Evolutionary conservation across 2,797 vertebrate species (phyloP).

Genomic region (Heliangelus exortis): DNA sequence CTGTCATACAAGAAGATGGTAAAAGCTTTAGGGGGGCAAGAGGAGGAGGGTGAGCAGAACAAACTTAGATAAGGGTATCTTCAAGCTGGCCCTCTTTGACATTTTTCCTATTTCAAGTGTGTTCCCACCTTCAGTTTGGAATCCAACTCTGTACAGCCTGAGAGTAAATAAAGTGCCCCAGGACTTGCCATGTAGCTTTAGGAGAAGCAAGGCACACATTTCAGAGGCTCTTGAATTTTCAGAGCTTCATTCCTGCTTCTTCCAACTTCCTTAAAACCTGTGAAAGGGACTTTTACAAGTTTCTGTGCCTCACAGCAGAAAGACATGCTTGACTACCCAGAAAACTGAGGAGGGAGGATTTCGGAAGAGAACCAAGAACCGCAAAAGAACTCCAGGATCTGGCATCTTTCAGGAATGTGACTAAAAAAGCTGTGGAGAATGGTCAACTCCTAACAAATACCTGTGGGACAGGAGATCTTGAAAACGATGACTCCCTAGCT

Average conservation of each 20-base stretch:
- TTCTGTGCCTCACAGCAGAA: neutral
- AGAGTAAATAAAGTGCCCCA: neutral
- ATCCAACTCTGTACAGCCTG: neutral
- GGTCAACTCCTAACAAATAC: neutral
- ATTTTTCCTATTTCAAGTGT: neutral
- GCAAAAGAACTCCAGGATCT: neutral
- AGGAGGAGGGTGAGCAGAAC: neutral
- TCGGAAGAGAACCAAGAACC: neutral
- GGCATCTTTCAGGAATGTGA: accelerated
- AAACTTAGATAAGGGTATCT: neutral
- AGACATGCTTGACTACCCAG: neutral
- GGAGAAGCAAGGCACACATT: neutral
- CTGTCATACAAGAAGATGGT: too few species aligned
- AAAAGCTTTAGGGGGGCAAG: neutral
- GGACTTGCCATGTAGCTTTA: neutral
- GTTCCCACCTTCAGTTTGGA: neutral
- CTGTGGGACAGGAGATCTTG: neutral
- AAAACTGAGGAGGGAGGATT: neutral
- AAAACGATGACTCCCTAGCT: neutral
- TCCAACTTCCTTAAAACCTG: neutral
- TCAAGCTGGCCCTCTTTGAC: neutral
- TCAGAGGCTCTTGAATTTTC: neutral
- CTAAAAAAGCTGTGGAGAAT: neutral
- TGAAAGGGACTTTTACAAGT: neutral
- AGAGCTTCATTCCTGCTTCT: neutral